Percentiles rank a stretch among this genome's conserved stretches.
Evolutionary conservation across 2,888 invertebrate genomes (phyloP).

Genomic region (Polylopha cassiicola): DNA sequence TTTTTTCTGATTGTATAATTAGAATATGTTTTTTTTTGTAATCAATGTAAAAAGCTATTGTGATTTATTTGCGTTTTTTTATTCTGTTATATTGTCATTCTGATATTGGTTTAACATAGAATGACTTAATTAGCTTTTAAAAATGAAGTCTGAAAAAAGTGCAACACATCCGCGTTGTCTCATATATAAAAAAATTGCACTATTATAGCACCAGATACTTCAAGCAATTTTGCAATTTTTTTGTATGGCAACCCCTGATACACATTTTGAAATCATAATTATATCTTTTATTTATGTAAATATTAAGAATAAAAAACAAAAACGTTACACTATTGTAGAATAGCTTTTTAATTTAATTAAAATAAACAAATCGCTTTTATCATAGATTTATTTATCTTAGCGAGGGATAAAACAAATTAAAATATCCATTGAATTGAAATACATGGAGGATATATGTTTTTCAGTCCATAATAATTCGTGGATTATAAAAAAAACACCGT

Average conservation of each 20-base stretch:
- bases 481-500: slow-evolving; percentile 28
- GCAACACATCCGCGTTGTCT: too few relatives aligned
- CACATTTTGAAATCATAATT: slow-evolving; percentile 27
- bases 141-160: slow-evolving; percentile 33
- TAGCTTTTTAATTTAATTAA: slow-evolving; percentile 49
- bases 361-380: slow-evolving; percentile 41
- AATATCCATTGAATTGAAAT: slow-evolving; percentile 54
- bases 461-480: slow-evolving; percentile 50
- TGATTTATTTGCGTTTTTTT: too few relatives aligned
- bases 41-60: slow-evolving; percentile 1
- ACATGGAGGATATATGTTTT: slow-evolving; percentile 65
- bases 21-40: too few relatives aligned
- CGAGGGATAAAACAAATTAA: slow-evolving; percentile 27
- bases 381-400: slow-evolving; percentile 33
- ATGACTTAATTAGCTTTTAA: slow-evolving; percentile 37
- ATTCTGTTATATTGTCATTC: slow-evolving; percentile 34
- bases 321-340: slow-evolving; percentile 45
- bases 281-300: slow-evolving; percentile 51
- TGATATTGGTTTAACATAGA: slow-evolving; percentile 46
- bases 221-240: too few relatives aligned
- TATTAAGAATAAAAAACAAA: slow-evolving; percentile 50
- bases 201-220: too few relatives aligned
- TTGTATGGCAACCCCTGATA: slow-evolving; percentile 5
- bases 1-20: too few relatives aligned
- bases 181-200: too few relatives aligned